phyloP scores from a whole-genome alignment of 1,140 invertebrate genomes.

The Pseudobourletiella spinata region DNA sequence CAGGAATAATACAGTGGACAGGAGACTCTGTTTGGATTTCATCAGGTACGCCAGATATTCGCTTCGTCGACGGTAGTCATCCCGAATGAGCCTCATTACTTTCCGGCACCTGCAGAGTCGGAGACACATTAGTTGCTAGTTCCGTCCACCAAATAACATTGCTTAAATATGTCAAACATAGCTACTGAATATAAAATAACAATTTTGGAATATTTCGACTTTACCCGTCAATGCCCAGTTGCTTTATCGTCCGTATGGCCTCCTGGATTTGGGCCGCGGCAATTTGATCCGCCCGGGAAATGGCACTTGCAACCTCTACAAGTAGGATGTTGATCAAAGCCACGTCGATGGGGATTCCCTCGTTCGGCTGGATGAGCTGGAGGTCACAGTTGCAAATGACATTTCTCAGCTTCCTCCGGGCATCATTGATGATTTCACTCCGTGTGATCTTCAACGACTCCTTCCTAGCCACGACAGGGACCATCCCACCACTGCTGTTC shows the following conservation, averaged over 20 bases:
- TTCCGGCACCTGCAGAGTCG: slow-evolving; percentile 57
- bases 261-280: slow-evolving; percentile 78
- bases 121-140: background rate
- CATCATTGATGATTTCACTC: slow-evolving; percentile 39
- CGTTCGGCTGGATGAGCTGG: slow-evolving; percentile 19
- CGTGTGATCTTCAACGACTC: slow-evolving; percentile 30
- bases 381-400: slow-evolving; percentile 78
- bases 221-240: slow-evolving; percentile 61
- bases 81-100: slow-evolving; percentile 63
- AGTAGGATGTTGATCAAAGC: slow-evolving; percentile 63
- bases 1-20: slow-evolving; percentile 68
- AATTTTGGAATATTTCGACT: slow-evolving; percentile 8
- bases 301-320: slow-evolving; percentile 75
- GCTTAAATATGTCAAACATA: background rate
- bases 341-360: slow-evolving; percentile 43
- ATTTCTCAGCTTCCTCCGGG: slow-evolving; percentile 83
- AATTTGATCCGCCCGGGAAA: slow-evolving; percentile 70
- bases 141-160: too few relatives aligned
- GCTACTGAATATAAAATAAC: background rate
- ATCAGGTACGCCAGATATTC: slow-evolving; percentile 79
- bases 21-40: slow-evolving; percentile 66
- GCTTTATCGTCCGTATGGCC: slow-evolving; percentile 67
- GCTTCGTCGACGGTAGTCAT: slow-evolving; percentile 68
- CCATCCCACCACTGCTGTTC: background rate
- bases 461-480: slow-evolving; percentile 11